Conservation (phyloP, 2,113 vertebrate species). For the Merops nubicus region DNA sequence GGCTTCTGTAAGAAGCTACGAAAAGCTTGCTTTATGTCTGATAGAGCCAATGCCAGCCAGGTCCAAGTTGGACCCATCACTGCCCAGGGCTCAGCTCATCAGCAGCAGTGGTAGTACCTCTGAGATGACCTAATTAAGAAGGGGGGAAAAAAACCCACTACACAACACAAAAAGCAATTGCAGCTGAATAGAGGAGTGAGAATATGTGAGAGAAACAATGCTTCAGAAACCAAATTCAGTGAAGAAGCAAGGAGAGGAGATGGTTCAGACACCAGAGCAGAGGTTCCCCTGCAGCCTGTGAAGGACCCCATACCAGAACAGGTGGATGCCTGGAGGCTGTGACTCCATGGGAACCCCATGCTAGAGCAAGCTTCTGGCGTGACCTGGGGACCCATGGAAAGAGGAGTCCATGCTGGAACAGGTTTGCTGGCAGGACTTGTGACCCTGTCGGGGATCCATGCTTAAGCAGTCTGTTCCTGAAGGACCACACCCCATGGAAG, state of each 20-base stretch:
- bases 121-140: not conserved
- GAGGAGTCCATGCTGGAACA: not conserved
- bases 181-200: not conserved
- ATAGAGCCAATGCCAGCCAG: not conserved
- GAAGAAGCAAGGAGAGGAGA: not conserved
- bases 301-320: not conserved
- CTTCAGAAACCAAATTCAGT: not conserved
- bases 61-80: not conserved
- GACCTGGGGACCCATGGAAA: not conserved
- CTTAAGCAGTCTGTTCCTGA: not conserved
- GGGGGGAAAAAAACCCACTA: not conserved
- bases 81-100: not conserved
- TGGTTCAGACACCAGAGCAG: not conserved
- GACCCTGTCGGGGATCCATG: not conserved
- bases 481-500: not conserved
- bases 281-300: not conserved
- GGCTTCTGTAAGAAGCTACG: not conserved
- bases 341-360: not conserved
- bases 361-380: not conserved
- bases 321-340: not conserved
- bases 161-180: not conserved
- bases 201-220: not conserved
- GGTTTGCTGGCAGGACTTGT: not conserved
- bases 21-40: not conserved
- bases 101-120: not conserved